These are phyloP conservation scores for Adelges cooleyi DNA, from an alignment of 1,140 invertebrate genomes.

Conservation along the genomic window DNA sequence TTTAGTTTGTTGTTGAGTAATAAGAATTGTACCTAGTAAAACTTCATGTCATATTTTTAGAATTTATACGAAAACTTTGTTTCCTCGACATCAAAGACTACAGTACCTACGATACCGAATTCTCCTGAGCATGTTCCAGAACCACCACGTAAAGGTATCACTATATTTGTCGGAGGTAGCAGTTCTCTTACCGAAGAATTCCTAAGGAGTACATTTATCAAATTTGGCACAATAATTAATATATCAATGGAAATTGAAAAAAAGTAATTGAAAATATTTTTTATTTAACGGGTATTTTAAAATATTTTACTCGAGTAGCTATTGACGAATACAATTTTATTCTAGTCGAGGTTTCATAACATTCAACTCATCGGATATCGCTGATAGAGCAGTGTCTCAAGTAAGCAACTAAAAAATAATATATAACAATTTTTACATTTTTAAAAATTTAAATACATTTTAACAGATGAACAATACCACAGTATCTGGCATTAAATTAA, in stretches of 20 bases:
- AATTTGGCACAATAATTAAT: constrained; percentile 70
- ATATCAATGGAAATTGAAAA: constrained; percentile 83
- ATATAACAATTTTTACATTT: too few species aligned
- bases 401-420: constrained; percentile 41
- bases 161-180: constrained; percentile 69
- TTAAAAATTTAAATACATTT: constrained; percentile 7
- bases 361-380: constrained; percentile 78
- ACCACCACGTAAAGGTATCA: constrained; percentile 64
- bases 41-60: constrained; percentile 39
- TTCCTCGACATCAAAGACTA: constrained; percentile 55
- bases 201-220: constrained; percentile 63
- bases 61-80: constrained; percentile 85
- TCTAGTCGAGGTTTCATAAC: constrained; percentile 80
- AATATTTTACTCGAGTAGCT: too few species aligned
- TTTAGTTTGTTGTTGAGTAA: not conserved
- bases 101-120: constrained; percentile 42
- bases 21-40: not conserved
- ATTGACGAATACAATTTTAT: too few species aligned
- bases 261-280: too few species aligned
- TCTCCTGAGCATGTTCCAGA: constrained; percentile 42
- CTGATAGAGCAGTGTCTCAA: constrained; percentile 73
- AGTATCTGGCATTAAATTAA: constrained; percentile 63
- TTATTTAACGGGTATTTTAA: constrained; percentile 29
- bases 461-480: constrained; percentile 64
- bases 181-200: constrained; percentile 67